These are phyloP conservation scores for Atta cephalotes DNA, from an alignment of 1,140 invertebrate species.

Conservation along the genomic window DNA sequence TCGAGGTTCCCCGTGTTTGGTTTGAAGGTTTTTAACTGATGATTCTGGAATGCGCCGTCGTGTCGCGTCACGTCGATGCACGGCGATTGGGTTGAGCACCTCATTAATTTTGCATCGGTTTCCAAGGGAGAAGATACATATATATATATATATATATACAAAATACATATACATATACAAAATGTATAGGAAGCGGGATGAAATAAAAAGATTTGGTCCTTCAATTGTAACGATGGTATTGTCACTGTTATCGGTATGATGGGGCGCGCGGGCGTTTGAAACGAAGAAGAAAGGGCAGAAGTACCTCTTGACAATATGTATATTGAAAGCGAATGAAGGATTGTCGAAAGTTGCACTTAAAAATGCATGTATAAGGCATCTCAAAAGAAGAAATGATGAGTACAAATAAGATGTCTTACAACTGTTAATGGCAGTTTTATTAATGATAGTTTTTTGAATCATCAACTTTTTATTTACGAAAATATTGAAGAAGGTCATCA, in stretches of 20 bases:
- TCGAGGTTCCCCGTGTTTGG: neutral
- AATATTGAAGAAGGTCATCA: neutral
- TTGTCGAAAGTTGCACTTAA: neutral
- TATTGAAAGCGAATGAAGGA: neutral
- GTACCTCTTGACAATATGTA: slow-evolving; percentile 36
- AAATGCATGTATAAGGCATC: neutral
- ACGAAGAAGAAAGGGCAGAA: slow-evolving; percentile 20
- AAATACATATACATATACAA: neutral
- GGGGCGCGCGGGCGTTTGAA: slow-evolving; percentile 18
- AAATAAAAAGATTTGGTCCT: slow-evolving; percentile 22
- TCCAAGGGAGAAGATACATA: neutral
- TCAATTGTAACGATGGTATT: slow-evolving; percentile 37
- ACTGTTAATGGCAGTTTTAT: neutral
- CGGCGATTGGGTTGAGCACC: slow-evolving; percentile 44
- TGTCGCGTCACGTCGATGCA: neutral
- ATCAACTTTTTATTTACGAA: neutral
- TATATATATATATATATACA: too few species aligned
- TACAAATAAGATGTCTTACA: neutral
- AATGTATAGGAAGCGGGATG: slow-evolving; percentile 4
- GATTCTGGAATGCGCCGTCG: too few species aligned
- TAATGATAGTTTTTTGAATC: too few species aligned
- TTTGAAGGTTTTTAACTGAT: slow-evolving; percentile 13
- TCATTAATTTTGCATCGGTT: slow-evolving; percentile 61
- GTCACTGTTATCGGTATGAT: slow-evolving; percentile 10
- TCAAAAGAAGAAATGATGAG: too few species aligned